Evolutionary conservation across 2,113 vertebrate genomes (phyloP).

Genomic region (Peromyscus leucopus): DNA sequence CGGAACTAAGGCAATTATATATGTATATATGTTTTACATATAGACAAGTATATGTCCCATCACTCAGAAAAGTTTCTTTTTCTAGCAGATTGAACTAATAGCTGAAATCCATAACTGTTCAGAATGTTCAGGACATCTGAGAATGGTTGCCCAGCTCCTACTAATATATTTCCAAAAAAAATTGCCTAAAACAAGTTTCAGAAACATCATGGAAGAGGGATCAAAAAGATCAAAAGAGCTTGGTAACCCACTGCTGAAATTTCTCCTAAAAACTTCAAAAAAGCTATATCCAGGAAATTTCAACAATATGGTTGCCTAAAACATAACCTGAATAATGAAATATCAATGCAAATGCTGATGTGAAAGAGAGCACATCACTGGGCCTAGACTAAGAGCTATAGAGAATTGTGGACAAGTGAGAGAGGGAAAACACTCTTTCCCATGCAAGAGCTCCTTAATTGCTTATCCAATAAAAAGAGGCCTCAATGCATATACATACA

Average conservation of each 20-base stretch:
- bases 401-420: background rate
- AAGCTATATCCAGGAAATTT: background rate
- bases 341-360: background rate
- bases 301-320: background rate
- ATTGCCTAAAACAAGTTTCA: background rate
- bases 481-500: background rate
- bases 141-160: background rate
- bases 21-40: background rate
- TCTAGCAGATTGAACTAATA: no score
- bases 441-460: background rate
- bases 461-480: background rate
- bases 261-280: background rate
- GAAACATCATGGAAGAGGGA: background rate
- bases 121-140: background rate
- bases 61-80: background rate
- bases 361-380: background rate
- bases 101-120: background rate
- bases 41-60: background rate
- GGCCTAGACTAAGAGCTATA: background rate
- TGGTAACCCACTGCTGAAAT: background rate
- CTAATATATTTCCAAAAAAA: background rate
- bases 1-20: background rate
- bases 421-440: background rate
- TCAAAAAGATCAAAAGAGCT: background rate
- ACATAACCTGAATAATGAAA: background rate